Percentiles rank a stretch among this genome's conserved stretches.
Evolutionary conservation across 2,113 vertebrate genomes (phyloP).

Genomic region (Upupa epops): DNA sequence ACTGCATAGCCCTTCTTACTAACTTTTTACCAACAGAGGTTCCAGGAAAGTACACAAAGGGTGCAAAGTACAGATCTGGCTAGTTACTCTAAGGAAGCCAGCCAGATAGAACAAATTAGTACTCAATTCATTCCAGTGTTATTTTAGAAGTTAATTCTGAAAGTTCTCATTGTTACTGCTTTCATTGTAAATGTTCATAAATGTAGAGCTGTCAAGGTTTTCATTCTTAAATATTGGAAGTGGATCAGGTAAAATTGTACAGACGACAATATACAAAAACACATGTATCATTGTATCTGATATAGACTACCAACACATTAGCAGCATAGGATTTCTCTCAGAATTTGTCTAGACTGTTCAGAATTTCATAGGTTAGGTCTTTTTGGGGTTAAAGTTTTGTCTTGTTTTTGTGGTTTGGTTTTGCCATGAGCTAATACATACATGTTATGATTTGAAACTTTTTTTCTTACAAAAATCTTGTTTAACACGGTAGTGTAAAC

Average conservation of each 20-base stretch:
- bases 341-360: not conserved
- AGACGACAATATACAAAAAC: not conserved
- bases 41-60: not conserved
- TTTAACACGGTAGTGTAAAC: not conserved
- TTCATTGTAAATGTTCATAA: not conserved
- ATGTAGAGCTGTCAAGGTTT: not conserved
- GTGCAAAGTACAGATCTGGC: rapidly evolving
- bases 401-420: not conserved
- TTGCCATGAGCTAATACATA: not conserved
- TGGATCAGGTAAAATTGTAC: not conserved
- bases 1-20: not conserved
- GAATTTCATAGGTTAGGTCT: not conserved
- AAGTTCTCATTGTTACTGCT: not conserved
- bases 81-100: not conserved
- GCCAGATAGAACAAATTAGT: not conserved
- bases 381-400: not conserved
- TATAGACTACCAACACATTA: not conserved
- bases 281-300: not conserved
- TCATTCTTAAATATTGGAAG: not conserved
- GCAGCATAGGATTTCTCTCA: not conserved
- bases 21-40: not conserved
- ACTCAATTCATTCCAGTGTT: rapidly evolving
- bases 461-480: not conserved
- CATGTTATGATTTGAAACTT: not conserved
- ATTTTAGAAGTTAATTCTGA: not conserved